Evolutionary conservation across 2,113 vertebrate genomes (phyloP), one percentile per base, ranked within the genome.

Genomic region (Silurus glanis): DNA sequence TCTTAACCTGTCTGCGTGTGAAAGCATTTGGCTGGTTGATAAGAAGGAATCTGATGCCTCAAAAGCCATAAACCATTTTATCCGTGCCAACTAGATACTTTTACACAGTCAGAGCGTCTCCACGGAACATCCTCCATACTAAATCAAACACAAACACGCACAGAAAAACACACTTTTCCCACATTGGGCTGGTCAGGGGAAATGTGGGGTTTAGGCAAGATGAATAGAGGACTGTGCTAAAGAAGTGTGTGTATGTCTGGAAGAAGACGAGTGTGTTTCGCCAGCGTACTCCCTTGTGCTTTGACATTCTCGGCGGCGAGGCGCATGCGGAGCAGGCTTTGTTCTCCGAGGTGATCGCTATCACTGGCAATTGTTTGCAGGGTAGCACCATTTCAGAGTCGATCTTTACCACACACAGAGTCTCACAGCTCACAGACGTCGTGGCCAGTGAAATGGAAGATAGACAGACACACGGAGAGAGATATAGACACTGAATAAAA

Each of bases 281-380:
- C 51, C 80, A 83, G 51, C 28, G 28, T 59, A n/a, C 80, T 88
- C 85, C 84, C 80, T 56, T 56, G 61, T 87, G 86, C 86, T 87
- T 89, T 88, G 82, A 84, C 87, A 87, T 89, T 85, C 83, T 82
- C 64, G n/a, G 53, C 47, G 67, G 71, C 66, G 87, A 83, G 74
- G 28, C 80, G 79, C 75, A 78, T n/a, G 67, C 21, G 69, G 58
- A 53, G 13, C 78, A 25, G n/a, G 47, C 80, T 87, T 90, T 88
- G 78, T 87, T 89, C 82, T 89, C 84, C 4, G 12, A 80, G 59
- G 45, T 61, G 74, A 90, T 88, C 59, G 25, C 80, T 88, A 87
- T 72, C 86, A 84, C 47, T 82, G 71, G 80, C 87, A 85, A 83
- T 75, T 85, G 84, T 88, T 90, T 49, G 79, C 79, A 80, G 61